Base-by-base conservation (phyloP, 2,797 vertebrate species). In the Pempheris klunzingeri region DNA sequence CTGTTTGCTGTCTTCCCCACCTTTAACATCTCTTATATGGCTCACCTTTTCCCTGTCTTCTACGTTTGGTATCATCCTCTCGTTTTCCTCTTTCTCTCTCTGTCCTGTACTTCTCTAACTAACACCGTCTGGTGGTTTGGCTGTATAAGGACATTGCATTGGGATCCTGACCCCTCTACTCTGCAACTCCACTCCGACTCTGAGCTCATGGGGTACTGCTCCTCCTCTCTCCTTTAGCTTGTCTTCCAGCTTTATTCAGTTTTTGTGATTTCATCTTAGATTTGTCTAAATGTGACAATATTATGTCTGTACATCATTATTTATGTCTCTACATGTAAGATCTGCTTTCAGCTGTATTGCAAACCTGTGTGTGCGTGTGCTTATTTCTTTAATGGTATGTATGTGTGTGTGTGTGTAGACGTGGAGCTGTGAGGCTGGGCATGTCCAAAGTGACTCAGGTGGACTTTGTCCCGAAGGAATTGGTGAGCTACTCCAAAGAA, bases 101-200 rank as follows among this genome's bases (percentile, higher is more conserved):
- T 65, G 82, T 84, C 61, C 62, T 83, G 71, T 84, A 58, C 74
- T 62, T 88, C 87, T 92, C 83, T 87, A 66, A 96, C 96, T 98
- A 97, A 97, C 93, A 95, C 96, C 96, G 93, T 92, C 95, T 96
- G 94, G 95, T 96, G 96, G 94, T 93, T 93, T 95, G 96, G 96
- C 95, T 96, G 96, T 96, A 92, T 93, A 96, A 99, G 98, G 98
- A 99, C 97, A 95, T 98, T 99, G 95, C 98, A 99, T 90, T 99
- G 98, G 98, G 98, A 99, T 94, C 98, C 98, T 96, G 98, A 99
- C 96, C 98, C 98, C 83, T 99, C 97, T 92, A 97, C 97, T 96
- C 97, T 99, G 93, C 98, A 99, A 96, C 98, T 99, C 86, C 98
- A 99, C 96, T 98, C 98, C 96, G 98, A 99, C 96, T 98, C 97